Percentiles rank a stretch among this genome's conserved stretches.
Conservation (phyloP, 2,888 invertebrate species). For the Orthosia gracilis region DNA sequence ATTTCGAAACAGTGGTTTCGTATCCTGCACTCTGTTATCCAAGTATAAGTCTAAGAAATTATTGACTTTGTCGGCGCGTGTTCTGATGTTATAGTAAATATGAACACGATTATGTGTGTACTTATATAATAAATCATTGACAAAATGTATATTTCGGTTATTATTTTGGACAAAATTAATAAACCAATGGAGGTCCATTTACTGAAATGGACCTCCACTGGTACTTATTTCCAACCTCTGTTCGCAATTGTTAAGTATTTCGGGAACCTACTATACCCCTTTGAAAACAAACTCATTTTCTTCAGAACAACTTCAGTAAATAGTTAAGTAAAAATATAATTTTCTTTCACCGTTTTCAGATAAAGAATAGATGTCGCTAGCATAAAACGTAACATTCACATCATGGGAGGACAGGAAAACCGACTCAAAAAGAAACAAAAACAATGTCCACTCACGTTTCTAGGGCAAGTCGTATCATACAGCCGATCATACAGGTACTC, state of each 20-base stretch:
- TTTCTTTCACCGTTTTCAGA: background rate
- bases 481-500: slow-evolving; percentile 86
- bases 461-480: slow-evolving; percentile 82
- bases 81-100: slow-evolving; percentile 70
- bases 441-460: slow-evolving; percentile 78
- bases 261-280: background rate
- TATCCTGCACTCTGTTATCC: slow-evolving; percentile 54
- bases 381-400: background rate
- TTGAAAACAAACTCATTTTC: background rate
- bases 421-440: background rate
- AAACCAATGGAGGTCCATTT: background rate
- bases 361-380: background rate
- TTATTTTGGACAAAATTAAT: background rate
- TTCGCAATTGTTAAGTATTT: background rate
- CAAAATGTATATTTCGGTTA: slow-evolving; percentile 3
- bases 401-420: background rate
- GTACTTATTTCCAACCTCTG: background rate
- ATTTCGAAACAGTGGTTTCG: slow-evolving; percentile 10
- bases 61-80: slow-evolving; percentile 73
- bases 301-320: background rate
- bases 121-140: slow-evolving; percentile 32
- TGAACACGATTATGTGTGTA: slow-evolving; percentile 41
- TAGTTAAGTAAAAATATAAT: background rate
- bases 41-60: slow-evolving; percentile 51
- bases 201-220: background rate